Evolutionary conservation across 2,797 vertebrate species (phyloP).

Genomic region (Coregonus sp.): DNA sequence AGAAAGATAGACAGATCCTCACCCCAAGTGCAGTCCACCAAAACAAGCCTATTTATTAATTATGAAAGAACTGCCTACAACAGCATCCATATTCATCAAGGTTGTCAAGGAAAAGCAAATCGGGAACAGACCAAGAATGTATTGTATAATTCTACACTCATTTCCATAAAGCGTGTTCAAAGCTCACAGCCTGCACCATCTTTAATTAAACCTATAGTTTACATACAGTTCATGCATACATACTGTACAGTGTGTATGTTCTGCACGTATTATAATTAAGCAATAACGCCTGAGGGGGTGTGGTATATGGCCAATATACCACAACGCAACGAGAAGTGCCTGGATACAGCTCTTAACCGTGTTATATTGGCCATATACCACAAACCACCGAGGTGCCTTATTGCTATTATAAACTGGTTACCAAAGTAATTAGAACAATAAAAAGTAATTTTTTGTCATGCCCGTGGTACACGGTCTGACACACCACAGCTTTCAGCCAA

Average conservation of each 20-base stretch:
- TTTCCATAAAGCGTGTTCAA: constrained; percentile 9
- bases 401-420: no score
- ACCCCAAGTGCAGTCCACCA: background rate
- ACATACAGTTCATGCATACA: background rate
- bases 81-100: background rate
- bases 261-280: background rate
- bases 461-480: no score
- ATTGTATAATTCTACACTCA: constrained; percentile 2
- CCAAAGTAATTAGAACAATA: no score
- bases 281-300: no score
- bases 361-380: no score
- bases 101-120: background rate
- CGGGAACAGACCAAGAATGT: background rate
- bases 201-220: background rate
- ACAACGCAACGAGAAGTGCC: no score
- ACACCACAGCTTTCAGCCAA: no score
- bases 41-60: background rate
- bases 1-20: background rate
- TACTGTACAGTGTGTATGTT: background rate
- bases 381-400: no score
- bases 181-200: background rate
- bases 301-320: no score
- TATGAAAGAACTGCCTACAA: background rate
- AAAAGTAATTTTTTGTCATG: no score
- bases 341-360: no score